Percentiles rank a stretch among this genome's conserved stretches.
phyloP scores from a whole-genome alignment of 2,797 vertebrate species.

The Artibeus lituratus region DNA sequence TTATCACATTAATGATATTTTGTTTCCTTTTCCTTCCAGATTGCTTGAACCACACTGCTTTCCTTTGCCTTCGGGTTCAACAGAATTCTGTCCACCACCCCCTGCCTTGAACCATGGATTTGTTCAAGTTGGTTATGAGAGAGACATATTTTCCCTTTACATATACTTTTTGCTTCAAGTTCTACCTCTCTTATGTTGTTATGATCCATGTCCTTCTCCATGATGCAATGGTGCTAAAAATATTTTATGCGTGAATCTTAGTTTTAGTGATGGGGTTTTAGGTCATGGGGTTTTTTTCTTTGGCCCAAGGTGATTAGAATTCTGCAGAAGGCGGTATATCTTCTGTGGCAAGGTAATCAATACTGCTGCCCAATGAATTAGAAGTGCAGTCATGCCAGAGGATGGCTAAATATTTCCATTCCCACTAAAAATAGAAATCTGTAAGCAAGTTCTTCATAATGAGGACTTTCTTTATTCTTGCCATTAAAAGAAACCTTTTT shows the following conservation, averaged over 20 bases:
- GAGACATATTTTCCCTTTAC: not conserved
- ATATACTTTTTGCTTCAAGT: not conserved
- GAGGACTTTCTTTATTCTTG: conserved; percentile 1
- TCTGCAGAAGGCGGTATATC: not conserved
- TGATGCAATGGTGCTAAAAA: not conserved
- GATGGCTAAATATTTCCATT: not conserved
- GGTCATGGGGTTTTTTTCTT: not conserved
- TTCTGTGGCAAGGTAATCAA: not conserved
- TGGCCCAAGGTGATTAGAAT: not conserved
- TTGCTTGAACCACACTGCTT: conserved; percentile 95
- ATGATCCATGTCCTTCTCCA: not conserved
- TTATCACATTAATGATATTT: not conserved
- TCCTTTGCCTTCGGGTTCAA: conserved; percentile 84
- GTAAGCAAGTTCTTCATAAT: not conserved
- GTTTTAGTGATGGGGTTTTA: not conserved
- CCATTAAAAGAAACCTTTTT: not conserved
- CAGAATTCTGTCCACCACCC: conserved; percentile 86
- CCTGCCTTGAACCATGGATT: conserved; percentile 90
- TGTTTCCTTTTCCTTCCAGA: conserved; percentile 78
- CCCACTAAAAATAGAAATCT: not conserved
- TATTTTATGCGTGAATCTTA: not conserved
- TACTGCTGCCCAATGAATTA: not conserved
- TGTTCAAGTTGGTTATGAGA: conserved; percentile 85
- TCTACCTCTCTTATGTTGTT: not conserved
- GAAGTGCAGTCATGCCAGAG: not conserved